These are phyloP conservation scores for Lymantria monacha DNA, from an alignment of 2,888 invertebrate genomes.

Conservation along the genomic window DNA sequence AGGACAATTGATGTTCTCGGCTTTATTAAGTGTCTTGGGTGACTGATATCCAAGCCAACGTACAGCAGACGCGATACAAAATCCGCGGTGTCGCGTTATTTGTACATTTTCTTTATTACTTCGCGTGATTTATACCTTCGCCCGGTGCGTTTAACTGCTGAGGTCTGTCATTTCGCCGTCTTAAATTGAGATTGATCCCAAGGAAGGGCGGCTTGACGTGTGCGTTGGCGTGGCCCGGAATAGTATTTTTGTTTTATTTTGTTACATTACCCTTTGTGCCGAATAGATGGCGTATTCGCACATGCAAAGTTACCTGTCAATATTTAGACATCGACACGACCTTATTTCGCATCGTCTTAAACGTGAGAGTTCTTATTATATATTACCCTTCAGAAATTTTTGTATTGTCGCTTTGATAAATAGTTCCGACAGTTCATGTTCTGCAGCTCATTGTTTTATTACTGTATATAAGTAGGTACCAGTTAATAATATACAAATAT, in stretches of 20 bases:
- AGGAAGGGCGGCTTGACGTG: conserved; percentile 59
- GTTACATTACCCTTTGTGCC: conserved; percentile 39
- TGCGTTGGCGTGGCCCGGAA: conserved; percentile 50
- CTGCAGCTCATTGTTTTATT: too few species aligned
- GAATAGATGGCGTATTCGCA: conserved; percentile 31
- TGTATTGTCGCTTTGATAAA: conserved; percentile 1
- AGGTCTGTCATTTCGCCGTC: conserved; percentile 77
- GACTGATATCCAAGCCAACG: conserved; percentile 62
- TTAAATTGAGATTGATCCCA: conserved; percentile 80
- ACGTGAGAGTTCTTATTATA: conserved; percentile 15
- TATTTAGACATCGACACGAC: conserved; percentile 31
- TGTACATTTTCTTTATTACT: conserved; percentile 76
- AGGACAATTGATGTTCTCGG: conserved; percentile 40
- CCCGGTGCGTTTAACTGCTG: conserved; percentile 80
- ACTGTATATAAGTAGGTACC: too few species aligned
- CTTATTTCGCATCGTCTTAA: conserved; percentile 34
- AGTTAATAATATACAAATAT: too few species aligned
- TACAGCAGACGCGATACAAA: conserved; percentile 50
- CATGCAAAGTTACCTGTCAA: conserved; percentile 42
- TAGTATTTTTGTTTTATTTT: conserved; percentile 62
- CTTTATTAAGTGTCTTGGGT: conserved; percentile 73
- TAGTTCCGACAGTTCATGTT: not conserved
- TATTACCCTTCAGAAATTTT: conserved; percentile 4
- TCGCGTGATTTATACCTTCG: conserved; percentile 73
- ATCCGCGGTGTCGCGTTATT: conserved; percentile 55